phyloP scores from a whole-genome alignment of 2,113 vertebrate genomes.

The Peromyscus californicus region DNA sequence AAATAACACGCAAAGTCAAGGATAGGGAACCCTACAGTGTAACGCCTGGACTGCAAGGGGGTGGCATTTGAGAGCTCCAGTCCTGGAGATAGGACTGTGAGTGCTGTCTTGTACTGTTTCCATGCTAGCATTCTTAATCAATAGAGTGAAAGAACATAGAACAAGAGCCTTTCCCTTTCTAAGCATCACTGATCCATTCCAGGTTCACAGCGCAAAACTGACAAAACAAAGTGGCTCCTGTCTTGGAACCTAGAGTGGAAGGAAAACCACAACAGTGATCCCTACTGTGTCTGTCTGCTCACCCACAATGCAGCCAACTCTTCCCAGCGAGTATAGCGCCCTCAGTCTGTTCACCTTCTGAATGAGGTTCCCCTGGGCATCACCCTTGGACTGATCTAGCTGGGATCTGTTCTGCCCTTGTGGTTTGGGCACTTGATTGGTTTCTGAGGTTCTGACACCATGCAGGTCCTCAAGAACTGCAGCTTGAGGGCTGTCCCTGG shows the following conservation, averaged over 20 bases:
- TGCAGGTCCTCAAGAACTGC: background rate
- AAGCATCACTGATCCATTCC: background rate
- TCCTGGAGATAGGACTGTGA: background rate
- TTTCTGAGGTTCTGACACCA: background rate
- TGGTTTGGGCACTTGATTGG: too few relatives aligned
- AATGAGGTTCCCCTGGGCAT: background rate
- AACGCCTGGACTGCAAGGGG: background rate
- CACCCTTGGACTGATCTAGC: background rate
- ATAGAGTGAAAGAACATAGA: background rate
- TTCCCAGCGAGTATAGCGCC: background rate
- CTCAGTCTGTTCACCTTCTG: background rate
- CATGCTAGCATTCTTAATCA: background rate
- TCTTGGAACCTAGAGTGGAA: background rate
- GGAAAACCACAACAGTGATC: background rate
- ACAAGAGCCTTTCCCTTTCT: background rate
- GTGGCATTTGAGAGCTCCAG: background rate
- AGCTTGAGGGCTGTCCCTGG: background rate
- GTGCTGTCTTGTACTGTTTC: background rate
- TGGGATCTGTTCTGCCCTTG: background rate
- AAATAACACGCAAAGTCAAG: background rate
- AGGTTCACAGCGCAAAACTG: background rate
- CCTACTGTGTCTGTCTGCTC: background rate
- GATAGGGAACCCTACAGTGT: background rate
- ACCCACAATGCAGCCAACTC: accelerated
- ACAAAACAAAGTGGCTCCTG: background rate